A percentile compares a stretch with the other conserved stretches of the same genome.
Evolutionary conservation across 2,113 vertebrate species (phyloP).

Genomic region (Microtus richardsoni): DNA sequence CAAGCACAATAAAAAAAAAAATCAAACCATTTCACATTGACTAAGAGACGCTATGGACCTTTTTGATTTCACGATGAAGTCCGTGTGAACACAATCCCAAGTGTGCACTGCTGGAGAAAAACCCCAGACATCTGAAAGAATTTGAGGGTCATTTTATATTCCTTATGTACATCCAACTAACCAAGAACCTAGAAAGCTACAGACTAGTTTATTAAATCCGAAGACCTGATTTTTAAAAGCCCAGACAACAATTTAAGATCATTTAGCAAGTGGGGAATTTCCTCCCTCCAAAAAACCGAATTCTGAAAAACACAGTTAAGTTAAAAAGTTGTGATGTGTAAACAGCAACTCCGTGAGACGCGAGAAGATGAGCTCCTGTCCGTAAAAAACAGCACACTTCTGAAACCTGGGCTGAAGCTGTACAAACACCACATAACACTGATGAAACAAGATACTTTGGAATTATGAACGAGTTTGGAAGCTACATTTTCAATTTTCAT

Average conservation of each 20-base stretch:
- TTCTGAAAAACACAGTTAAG: constrained; percentile 76
- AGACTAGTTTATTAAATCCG: constrained; percentile 64
- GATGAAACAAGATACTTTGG: constrained; percentile 85
- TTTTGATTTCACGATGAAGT: constrained; percentile 59
- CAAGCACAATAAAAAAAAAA: constrained; percentile 53
- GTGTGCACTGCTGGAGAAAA: constrained; percentile 9
- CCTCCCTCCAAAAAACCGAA: constrained; percentile 71
- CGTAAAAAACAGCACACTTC: constrained; percentile 83
- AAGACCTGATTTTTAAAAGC: constrained; percentile 67
- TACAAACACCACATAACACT: constrained; percentile 86
- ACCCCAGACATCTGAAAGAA: constrained; percentile 32
- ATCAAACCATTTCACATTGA: constrained; percentile 30
- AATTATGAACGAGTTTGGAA: constrained; percentile 84
- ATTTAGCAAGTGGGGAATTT: constrained; percentile 62
- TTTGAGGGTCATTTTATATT: constrained; percentile 27
- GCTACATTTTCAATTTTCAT: constrained; percentile 81
- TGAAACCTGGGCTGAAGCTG: constrained; percentile 80
- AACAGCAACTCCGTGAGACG: constrained; percentile 83
- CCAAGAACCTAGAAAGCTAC: constrained; percentile 72
- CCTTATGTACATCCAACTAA: constrained; percentile 49
- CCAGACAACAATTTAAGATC: constrained; percentile 65
- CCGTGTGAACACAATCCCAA: constrained; percentile 16
- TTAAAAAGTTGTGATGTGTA: constrained; percentile 82
- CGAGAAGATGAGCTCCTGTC: constrained; percentile 82
- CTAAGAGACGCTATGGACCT: constrained; percentile 59